phyloP scores from a whole-genome alignment of 2,888 invertebrate genomes.

The Saturnia japonica region DNA sequence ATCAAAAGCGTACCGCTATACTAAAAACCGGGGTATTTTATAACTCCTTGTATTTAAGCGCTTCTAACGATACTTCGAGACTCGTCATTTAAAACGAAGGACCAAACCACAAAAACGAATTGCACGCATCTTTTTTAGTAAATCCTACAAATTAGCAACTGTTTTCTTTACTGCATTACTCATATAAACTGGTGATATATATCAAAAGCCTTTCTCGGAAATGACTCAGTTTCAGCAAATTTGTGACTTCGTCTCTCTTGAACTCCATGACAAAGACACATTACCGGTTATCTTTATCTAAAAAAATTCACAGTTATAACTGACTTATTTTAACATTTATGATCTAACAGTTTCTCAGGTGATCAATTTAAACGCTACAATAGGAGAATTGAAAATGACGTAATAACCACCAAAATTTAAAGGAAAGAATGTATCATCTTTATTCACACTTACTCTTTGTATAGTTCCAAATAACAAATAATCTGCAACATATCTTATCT shows the following conservation, averaged over 20 bases:
- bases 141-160: neutral
- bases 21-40: neutral
- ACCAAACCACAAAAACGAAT: neutral
- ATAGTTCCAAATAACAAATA: neutral
- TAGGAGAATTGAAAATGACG: neutral
- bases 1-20: neutral
- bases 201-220: neutral
- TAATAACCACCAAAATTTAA: neutral
- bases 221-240: neutral
- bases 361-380: neutral
- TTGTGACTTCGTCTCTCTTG: neutral
- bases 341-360: neutral
- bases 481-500: conserved; percentile 3
- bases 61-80: neutral
- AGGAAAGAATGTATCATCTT: neutral
- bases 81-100: neutral
- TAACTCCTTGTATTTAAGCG: neutral
- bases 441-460: neutral
- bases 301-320: neutral
- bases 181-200: neutral
- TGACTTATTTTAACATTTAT: neutral
- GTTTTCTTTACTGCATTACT: neutral
- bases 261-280: neutral
- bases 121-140: neutral
- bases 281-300: neutral